These are phyloP conservation scores for Scaptomyza polygonia DNA, from an alignment of 2,888 invertebrate genomes.

Conservation along the genomic window DNA sequence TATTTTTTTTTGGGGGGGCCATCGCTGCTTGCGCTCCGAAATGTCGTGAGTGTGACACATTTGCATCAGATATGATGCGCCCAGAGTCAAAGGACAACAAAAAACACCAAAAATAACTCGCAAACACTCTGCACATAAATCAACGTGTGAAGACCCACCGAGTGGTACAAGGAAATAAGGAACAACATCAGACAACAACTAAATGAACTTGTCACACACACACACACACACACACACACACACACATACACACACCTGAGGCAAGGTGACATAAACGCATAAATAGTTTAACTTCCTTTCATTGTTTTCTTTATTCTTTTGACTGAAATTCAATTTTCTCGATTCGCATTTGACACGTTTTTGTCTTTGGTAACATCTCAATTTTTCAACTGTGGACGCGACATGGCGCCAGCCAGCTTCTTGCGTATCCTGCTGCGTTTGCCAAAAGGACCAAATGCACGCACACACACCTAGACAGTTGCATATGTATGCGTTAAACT, in stretches of 20 bases:
- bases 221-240: conserved; percentile 1
- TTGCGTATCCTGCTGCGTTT: conserved; percentile 66
- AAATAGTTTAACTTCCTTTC: conserved; percentile 64
- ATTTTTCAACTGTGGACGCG: conserved; percentile 43
- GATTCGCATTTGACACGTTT: conserved; percentile 40
- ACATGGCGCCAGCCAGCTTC: conserved; percentile 65
- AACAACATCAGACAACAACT: background rate
- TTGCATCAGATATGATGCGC: conserved; percentile 73
- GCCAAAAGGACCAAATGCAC: conserved; percentile 55
- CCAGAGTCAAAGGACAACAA: conserved; percentile 59
- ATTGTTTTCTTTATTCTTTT: conserved; percentile 32
- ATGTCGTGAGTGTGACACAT: conserved; percentile 76
- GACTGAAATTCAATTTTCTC: conserved; percentile 2
- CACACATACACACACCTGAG: conserved; percentile 1
- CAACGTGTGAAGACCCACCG: conserved; percentile 53
- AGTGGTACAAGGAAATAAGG: conserved; percentile 48
- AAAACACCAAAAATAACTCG: too few species aligned
- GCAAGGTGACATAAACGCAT: conserved; percentile 55
- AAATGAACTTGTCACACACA: conserved; percentile 68
- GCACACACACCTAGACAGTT: conserved; percentile 1
- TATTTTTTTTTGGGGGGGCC: conserved; percentile 6
- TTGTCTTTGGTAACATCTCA: conserved; percentile 21
- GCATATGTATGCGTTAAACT: background rate
- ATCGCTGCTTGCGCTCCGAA: conserved; percentile 9
- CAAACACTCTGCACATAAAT: conserved; percentile 53